These are phyloP conservation scores for Micromesistius poutassou DNA, from an alignment of 2,797 vertebrate species.

Conservation along the genomic window DNA sequence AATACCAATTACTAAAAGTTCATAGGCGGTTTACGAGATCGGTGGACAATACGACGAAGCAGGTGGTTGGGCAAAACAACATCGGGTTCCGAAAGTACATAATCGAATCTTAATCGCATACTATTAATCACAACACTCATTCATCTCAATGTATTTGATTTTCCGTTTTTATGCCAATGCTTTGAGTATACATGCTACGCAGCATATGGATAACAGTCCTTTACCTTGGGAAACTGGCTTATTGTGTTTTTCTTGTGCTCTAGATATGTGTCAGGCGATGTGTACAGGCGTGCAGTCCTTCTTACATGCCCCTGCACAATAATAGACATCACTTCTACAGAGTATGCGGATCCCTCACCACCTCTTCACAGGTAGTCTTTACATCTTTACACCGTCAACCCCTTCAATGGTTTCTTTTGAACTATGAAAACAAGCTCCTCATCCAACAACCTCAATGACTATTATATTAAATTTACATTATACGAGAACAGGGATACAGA, in stretches of 20 bases:
- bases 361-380: slow-evolving; percentile 61
- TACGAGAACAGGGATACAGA: not conserved
- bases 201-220: not conserved
- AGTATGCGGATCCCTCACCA: slow-evolving; percentile 51
- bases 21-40: not conserved
- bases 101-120: not conserved
- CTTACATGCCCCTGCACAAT: slow-evolving; percentile 56
- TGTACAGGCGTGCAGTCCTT: slow-evolving; percentile 66
- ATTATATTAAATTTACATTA: not conserved
- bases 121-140: too few relatives aligned
- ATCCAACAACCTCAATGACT: not conserved
- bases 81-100: not conserved
- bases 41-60: not conserved
- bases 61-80: not conserved
- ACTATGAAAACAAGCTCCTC: not conserved
- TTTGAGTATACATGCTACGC: not conserved
- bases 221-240: not conserved
- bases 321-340: slow-evolving; percentile 61
- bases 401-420: not conserved
- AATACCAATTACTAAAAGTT: not conserved
- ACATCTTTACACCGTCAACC: not conserved
- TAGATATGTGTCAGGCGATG: slow-evolving; percentile 69
- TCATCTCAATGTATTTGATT: too few relatives aligned
- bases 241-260: not conserved
- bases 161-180: too few relatives aligned